These are phyloP conservation scores for Tribolium castaneum DNA, from an alignment of 1,140 invertebrate species.

Conservation along the genomic window DNA sequence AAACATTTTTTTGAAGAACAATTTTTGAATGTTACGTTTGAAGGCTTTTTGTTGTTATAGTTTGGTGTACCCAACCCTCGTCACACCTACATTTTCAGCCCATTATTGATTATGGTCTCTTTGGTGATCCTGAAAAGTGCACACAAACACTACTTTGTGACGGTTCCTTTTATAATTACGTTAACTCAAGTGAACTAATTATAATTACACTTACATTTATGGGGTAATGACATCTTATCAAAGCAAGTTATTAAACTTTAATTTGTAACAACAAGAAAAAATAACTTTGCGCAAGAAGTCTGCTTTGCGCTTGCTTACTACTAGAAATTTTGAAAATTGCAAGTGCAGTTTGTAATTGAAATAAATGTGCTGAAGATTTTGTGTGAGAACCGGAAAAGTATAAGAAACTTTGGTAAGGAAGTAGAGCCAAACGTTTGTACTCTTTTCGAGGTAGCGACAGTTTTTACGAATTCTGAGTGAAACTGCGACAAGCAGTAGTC, in stretches of 20 bases:
- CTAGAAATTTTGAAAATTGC: not conserved
- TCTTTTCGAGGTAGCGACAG: not conserved
- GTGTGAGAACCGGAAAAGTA: no score
- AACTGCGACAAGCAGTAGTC: not conserved
- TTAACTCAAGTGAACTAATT: not conserved
- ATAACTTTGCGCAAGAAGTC: not conserved
- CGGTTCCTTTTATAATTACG: not conserved
- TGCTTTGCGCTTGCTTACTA: not conserved
- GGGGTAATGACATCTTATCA: not conserved
- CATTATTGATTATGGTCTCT: not conserved
- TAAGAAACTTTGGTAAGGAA: not conserved
- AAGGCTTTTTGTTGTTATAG: not conserved
- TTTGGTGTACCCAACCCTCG: not conserved
- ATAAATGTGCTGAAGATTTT: no score
- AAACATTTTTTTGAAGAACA: no score
- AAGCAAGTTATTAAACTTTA: not conserved
- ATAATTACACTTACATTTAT: not conserved
- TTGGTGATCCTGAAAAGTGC: not conserved
- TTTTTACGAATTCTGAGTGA: not conserved
- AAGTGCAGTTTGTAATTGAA: not conserved
- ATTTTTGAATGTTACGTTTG: no score
- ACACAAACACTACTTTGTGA: not conserved
- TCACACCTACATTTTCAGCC: not conserved
- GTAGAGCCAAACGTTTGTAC: not conserved
- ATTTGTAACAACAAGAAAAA: not conserved